phyloP scores from a whole-genome alignment of 2,797 vertebrate genomes.

The Steatocranus sp. region DNA sequence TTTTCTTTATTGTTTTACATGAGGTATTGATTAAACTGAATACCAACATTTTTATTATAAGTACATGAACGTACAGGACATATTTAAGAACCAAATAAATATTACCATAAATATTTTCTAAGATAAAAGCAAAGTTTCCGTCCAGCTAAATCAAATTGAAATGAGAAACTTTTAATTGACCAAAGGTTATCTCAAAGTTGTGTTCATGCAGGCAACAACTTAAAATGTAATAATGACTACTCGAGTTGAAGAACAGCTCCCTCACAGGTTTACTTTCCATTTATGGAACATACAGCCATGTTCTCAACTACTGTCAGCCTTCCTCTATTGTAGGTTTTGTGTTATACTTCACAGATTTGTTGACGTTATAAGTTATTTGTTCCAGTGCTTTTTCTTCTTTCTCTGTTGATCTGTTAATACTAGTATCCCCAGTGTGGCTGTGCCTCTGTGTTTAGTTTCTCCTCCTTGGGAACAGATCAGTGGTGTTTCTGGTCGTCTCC shows the following conservation, averaged over 20 bases:
- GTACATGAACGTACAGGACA: not conserved
- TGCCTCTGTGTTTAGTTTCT: not conserved
- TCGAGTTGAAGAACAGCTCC: not conserved
- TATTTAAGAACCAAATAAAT: not conserved
- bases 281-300: not conserved
- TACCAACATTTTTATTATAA: not conserved
- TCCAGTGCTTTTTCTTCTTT: not conserved
- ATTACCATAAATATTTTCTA: not conserved
- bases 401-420: not conserved
- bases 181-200: not conserved
- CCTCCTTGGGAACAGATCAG: conserved; percentile 13
- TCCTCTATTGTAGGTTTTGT: not conserved
- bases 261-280: not conserved
- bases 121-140: not conserved
- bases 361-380: not conserved
- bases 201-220: not conserved
- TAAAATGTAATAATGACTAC: not conserved
- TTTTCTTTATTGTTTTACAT: not conserved
- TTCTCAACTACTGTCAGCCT: not conserved
- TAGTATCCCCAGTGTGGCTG: not conserved
- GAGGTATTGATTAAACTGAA: not conserved
- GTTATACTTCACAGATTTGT: not conserved
- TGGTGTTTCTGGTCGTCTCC: conserved; percentile 15
- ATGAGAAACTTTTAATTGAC: not conserved
- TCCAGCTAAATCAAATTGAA: not conserved